phyloP scores from a whole-genome alignment of 2,888 invertebrate genomes.

The Pristionchus entomophagus region DNA sequence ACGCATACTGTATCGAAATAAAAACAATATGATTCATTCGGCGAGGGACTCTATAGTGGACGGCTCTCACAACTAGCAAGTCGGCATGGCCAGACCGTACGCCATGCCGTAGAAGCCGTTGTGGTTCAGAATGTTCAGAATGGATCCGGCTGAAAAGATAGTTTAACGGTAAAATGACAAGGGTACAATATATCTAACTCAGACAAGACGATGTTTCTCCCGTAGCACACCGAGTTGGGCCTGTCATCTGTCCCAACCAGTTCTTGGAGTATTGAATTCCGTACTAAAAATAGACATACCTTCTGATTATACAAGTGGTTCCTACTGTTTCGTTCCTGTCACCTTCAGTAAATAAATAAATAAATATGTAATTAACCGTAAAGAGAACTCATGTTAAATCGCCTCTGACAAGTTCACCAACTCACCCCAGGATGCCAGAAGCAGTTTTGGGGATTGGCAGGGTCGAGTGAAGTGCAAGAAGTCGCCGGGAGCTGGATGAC shows the following conservation, averaged over 20 bases:
- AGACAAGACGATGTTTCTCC: not conserved
- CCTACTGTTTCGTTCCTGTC: too few relatives aligned
- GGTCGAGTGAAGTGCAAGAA: not conserved
- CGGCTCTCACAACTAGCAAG: slow-evolving; percentile 8
- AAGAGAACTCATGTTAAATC: too few relatives aligned
- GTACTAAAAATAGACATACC: not conserved
- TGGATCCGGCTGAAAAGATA: slow-evolving; percentile 11
- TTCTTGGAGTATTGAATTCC: not conserved
- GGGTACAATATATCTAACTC: not conserved
- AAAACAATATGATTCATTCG: not conserved
- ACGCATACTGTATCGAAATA: not conserved
- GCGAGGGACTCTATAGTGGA: not conserved
- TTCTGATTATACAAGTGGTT: not conserved
- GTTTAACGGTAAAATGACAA: not conserved
- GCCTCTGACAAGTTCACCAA: too few relatives aligned
- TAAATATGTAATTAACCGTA: too few relatives aligned
- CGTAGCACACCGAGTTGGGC: not conserved
- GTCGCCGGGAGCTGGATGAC: not conserved
- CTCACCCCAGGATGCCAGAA: slow-evolving; percentile 28
- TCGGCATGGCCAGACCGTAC: not conserved
- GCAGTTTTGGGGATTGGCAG: not conserved
- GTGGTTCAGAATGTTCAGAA: slow-evolving; percentile 7
- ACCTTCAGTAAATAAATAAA: too few relatives aligned
- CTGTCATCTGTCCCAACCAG: not conserved
- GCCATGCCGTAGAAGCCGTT: slow-evolving; percentile 7